Conservation (phyloP, 2,113 vertebrate species). For the Amphiprion percula region DNA sequence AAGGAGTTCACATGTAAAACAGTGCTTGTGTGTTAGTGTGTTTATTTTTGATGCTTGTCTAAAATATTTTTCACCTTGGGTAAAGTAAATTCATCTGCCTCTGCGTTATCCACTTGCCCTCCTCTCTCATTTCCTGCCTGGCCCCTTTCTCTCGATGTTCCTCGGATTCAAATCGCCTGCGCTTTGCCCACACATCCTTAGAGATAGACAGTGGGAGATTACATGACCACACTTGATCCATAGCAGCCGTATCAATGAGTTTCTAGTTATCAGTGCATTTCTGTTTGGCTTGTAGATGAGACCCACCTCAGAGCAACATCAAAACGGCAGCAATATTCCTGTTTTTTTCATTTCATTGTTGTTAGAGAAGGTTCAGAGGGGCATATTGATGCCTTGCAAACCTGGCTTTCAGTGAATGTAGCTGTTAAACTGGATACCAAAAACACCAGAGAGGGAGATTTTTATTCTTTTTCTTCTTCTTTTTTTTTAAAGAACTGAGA, state of each 20-base stretch:
- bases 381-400: background rate
- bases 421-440: background rate
- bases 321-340: slow-evolving; percentile 19
- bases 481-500: too few relatives aligned
- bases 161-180: slow-evolving; percentile 60
- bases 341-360: slow-evolving; percentile 39
- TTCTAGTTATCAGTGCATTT: slow-evolving; percentile 24
- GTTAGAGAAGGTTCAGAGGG: slow-evolving; percentile 24
- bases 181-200: slow-evolving; percentile 56
- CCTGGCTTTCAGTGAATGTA: background rate
- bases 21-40: slow-evolving; percentile 19
- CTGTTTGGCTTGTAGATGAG: slow-evolving; percentile 44
- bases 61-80: slow-evolving; percentile 35
- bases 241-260: slow-evolving; percentile 48
- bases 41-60: slow-evolving; percentile 20
- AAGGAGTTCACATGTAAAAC: slow-evolving; percentile 34
- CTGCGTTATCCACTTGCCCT: slow-evolving; percentile 44
- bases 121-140: slow-evolving; percentile 57
- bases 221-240: slow-evolving; percentile 60
- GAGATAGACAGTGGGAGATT: slow-evolving; percentile 59
- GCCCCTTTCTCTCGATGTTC: slow-evolving; percentile 1
- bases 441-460: background rate
- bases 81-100: slow-evolving; percentile 35
- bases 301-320: slow-evolving; percentile 25
- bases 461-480: too few relatives aligned